phyloP scores from a whole-genome alignment of 2,888 invertebrate genomes.

The Cephus spinipes region DNA sequence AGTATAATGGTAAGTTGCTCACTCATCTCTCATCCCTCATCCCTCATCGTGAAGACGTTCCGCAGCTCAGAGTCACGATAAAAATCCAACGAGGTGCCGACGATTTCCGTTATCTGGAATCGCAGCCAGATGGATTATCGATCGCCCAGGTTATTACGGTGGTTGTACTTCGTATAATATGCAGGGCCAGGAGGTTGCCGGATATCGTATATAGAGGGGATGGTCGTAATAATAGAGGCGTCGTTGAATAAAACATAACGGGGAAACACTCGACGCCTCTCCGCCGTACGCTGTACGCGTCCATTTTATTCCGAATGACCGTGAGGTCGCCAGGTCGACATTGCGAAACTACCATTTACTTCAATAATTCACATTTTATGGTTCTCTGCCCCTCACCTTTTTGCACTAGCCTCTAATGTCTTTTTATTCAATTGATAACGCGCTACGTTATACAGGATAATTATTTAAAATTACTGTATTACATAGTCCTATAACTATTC shows the following conservation, averaged over 20 bases:
- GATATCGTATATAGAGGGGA: not conserved
- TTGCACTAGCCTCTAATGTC: not conserved
- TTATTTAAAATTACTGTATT: not conserved
- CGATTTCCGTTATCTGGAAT: constrained; percentile 41
- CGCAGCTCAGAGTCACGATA: constrained; percentile 23
- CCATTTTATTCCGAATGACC: not conserved
- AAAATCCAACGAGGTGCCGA: constrained; percentile 37
- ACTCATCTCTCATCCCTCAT: not conserved
- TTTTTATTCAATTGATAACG: not conserved
- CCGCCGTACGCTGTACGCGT: not conserved
- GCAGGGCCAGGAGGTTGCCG: not conserved
- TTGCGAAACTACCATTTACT: not conserved
- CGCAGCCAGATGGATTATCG: constrained; percentile 39
- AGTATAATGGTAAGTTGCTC: not conserved
- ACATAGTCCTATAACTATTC: not conserved
- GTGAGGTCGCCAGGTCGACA: not conserved
- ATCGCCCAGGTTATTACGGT: constrained; percentile 35
- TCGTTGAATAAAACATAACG: constrained; percentile 19
- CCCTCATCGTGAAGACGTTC: not conserved
- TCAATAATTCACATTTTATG: not conserved
- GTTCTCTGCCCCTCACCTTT: not conserved
- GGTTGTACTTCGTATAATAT: constrained; percentile 17
- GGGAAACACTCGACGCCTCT: constrained; percentile 10
- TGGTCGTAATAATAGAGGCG: constrained; percentile 7
- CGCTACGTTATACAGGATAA: not conserved